Base-by-base conservation (phyloP, 2,113 vertebrate genomes). In the Myxocyprinus asiaticus region DNA sequence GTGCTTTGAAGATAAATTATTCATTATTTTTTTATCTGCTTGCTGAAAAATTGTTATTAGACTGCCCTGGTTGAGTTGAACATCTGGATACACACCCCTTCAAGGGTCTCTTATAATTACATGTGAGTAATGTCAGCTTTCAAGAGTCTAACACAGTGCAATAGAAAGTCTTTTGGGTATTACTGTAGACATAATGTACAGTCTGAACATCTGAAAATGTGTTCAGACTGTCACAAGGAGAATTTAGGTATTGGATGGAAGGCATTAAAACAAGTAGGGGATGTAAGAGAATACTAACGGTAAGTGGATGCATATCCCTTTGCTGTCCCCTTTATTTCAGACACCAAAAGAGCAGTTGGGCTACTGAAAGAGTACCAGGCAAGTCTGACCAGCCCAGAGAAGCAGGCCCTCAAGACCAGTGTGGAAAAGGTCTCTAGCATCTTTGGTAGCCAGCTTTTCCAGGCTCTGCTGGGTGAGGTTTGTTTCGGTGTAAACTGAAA, bases 391-490 rank as follows among this genome's bases (percentile, higher is more conserved):
- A 86, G 89, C 72, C 94, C 95, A 0, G 94, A 95, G 71, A 94
- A 95, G 82, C 93, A 95, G 87, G 83, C 90, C 64, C 82, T 96
- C 81, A 95, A 93, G 89, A 92, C 88, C 85, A 95, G 88, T 9
- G 94, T 96, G 82, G 93, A 92, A 47, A 95, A 95, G 87, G 90
- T 96, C 76, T 95, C 95, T 0, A 85, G 92, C 84, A 90, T 96
- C 87, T 89, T 96, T 84, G 93, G 88, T 79, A 96, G 95, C 84
- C 93, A 94, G 78, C 93, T 96, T 81, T 96, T 96, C 85, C 94
- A 93, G 86, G 95, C 95, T 79, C 90, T 96, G 84, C 91, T 96
- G 80, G 95, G 94, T 96, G 93, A 94, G 94, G 78, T 71, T 83
- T 65, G 74, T 70, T 69, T 79, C 67, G 74, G 42, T 42, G 65